A percentile compares a stretch with the other conserved stretches of the same genome.
phyloP scores from a whole-genome alignment of 2,888 invertebrate genomes.

The Thereva unica region DNA sequence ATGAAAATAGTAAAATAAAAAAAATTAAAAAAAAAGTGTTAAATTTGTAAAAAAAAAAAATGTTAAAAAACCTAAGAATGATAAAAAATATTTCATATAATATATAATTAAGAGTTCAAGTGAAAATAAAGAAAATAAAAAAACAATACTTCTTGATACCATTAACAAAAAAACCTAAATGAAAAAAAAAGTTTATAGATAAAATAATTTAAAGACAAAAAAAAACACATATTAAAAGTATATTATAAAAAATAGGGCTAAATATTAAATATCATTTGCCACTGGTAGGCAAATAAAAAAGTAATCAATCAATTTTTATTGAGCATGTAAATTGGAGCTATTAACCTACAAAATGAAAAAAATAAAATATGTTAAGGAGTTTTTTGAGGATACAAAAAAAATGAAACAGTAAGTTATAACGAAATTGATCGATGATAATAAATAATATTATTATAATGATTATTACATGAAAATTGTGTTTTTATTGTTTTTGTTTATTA shows the following conservation, averaged over 20 bases:
- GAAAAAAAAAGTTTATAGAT: too few species aligned
- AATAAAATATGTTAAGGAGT: background rate
- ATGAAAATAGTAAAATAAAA: too few species aligned
- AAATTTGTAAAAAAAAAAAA: too few species aligned
- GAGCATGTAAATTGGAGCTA: background rate
- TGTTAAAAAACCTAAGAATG: too few species aligned
- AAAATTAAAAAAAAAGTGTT: too few species aligned
- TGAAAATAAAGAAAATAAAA: too few species aligned
- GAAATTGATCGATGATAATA: conserved; percentile 11
- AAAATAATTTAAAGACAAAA: background rate
- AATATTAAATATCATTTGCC: background rate
- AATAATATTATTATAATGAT: conserved; percentile 15
- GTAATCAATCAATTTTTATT: conserved; percentile 18
- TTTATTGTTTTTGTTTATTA: background rate
- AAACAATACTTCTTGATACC: too few species aligned
- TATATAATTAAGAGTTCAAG: too few species aligned
- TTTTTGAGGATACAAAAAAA: too few species aligned
- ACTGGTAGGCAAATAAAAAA: background rate
- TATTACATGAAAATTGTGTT: conserved; percentile 2
- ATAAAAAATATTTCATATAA: too few species aligned
- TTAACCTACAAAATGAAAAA: background rate
- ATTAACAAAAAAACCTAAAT: too few species aligned
- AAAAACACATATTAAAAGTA: background rate
- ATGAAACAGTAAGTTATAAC: background rate
- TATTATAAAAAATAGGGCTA: background rate